Conservation (phyloP, 2,888 invertebrate genomes). For the Enchytraeus crypticus region DNA sequence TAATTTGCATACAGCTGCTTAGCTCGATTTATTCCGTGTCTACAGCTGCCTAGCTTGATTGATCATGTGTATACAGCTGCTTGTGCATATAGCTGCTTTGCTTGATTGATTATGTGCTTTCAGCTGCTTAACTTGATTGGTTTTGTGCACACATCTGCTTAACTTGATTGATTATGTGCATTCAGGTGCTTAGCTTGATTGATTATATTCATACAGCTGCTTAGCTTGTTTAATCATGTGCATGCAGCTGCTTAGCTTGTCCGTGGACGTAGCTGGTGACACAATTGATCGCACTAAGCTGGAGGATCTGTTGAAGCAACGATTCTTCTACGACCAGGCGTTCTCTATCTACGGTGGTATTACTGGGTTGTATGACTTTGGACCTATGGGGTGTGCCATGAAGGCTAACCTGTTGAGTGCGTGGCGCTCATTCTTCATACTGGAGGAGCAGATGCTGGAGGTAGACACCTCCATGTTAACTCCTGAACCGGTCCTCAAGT, state of each 20-base stretch:
- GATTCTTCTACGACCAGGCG: conserved; percentile 96
- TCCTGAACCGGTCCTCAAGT: conserved; percentile 89
- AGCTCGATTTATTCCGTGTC: too few relatives aligned
- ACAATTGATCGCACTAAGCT: conserved; percentile 80
- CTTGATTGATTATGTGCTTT: too few relatives aligned
- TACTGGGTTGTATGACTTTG: conserved; percentile 87
- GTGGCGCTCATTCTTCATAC: conserved; percentile 91
- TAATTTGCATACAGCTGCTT: too few relatives aligned
- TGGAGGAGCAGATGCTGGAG: conserved; percentile 97
- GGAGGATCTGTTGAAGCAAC: conserved; percentile 90
- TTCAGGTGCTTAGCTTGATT: too few relatives aligned
- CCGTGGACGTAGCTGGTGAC: conserved; percentile 18
- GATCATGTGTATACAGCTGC: too few relatives aligned
- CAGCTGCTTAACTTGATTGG: too few relatives aligned
- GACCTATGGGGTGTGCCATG: conserved; percentile 97
- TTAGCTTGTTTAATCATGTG: too few relatives aligned
- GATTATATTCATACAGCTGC: too few relatives aligned
- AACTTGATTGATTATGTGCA: too few relatives aligned
- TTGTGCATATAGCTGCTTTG: too few relatives aligned
- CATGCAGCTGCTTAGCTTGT: conserved; percentile 70
- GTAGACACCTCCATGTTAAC: conserved; percentile 96
- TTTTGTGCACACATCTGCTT: too few relatives aligned
- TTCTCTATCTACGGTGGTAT: conserved; percentile 97
- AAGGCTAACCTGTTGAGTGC: conserved; percentile 85
- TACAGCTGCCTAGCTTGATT: too few relatives aligned